These are phyloP conservation scores for Eupristina koningsbergeri DNA, from an alignment of 1,140 invertebrate species.

Conservation along the genomic window DNA sequence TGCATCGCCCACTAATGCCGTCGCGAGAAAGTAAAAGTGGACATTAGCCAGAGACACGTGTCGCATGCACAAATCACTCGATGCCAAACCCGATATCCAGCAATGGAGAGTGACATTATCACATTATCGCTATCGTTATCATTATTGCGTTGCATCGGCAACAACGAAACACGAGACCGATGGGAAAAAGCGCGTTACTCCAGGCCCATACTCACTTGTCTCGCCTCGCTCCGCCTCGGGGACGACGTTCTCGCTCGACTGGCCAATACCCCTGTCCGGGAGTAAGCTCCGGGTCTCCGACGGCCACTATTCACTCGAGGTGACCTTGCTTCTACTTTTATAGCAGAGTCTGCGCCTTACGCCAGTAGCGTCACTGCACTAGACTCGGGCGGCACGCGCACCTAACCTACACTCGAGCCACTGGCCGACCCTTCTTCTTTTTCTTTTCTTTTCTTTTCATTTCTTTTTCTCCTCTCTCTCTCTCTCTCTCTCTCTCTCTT, in stretches of 20 bases:
- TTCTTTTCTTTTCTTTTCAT: background rate
- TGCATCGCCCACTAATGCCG: background rate
- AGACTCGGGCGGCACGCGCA: background rate
- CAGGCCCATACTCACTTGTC: background rate
- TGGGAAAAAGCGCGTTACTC: background rate
- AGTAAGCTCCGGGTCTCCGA: slow-evolving; percentile 54
- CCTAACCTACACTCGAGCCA: slow-evolving; percentile 21
- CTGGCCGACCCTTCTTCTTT: background rate
- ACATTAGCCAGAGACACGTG: background rate
- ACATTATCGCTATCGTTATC: no score
- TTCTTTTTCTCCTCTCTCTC: background rate
- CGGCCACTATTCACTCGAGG: slow-evolving; percentile 60
- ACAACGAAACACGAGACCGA: no score
- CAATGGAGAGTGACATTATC: no score
- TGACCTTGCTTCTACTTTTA: slow-evolving; percentile 70
- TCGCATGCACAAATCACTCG: no score
- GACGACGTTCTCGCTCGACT: no score
- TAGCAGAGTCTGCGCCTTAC: slow-evolving; percentile 54
- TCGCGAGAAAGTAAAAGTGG: background rate
- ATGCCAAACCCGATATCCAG: no score
- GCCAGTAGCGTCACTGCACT: slow-evolving; percentile 43
- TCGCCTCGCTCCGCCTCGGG: background rate
- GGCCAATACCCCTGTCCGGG: no score
- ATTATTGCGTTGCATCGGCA: no score
- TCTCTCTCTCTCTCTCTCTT: background rate